A percentile compares a stretch with the other conserved stretches of the same genome.
Evolutionary conservation across 1,140 invertebrate species (phyloP).

Genomic region (Anagrus nilaparvatae): DNA sequence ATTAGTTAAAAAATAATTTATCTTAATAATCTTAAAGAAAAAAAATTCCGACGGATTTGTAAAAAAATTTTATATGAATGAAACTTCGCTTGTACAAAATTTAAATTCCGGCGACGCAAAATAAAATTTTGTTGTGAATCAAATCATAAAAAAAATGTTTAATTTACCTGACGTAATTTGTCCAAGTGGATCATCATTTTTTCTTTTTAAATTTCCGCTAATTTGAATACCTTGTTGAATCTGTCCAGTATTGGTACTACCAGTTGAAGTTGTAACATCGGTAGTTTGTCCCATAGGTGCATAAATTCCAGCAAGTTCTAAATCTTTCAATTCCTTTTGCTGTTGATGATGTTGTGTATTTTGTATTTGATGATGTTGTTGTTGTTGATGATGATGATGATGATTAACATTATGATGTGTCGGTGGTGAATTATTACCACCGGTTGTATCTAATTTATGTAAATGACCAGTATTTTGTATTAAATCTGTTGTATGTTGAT

Average conservation of each 20-base stretch:
- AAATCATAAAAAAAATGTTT: not conserved
- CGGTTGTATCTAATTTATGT: slow-evolving; percentile 43
- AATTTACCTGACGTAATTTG: slow-evolving; percentile 31
- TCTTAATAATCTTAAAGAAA: too few relatives aligned
- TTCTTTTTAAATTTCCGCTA: slow-evolving; percentile 34
- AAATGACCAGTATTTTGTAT: slow-evolving; percentile 38
- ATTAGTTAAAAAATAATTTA: too few relatives aligned
- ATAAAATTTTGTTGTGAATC: not conserved
- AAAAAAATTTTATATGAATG: too few relatives aligned
- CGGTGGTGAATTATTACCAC: slow-evolving; percentile 40
- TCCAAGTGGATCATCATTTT: slow-evolving; percentile 34
- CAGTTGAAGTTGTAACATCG: slow-evolving; percentile 36
- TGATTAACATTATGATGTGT: too few relatives aligned
- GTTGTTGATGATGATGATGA: slow-evolving; percentile 30
- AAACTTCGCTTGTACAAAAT: too few relatives aligned
- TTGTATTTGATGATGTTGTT: slow-evolving; percentile 28
- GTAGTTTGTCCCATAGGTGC: slow-evolving; percentile 34
- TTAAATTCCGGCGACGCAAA: too few relatives aligned
- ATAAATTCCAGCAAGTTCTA: slow-evolving; percentile 39
- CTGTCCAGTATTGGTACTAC: slow-evolving; percentile 31
- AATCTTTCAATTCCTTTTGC: slow-evolving; percentile 37
- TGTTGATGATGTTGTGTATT: slow-evolving; percentile 33
- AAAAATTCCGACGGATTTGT: too few relatives aligned
- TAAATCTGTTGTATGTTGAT: slow-evolving; percentile 39
- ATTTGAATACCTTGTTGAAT: slow-evolving; percentile 36